Conservation (phyloP, 2,888 invertebrate species). For the Hylaea fasciaria region DNA sequence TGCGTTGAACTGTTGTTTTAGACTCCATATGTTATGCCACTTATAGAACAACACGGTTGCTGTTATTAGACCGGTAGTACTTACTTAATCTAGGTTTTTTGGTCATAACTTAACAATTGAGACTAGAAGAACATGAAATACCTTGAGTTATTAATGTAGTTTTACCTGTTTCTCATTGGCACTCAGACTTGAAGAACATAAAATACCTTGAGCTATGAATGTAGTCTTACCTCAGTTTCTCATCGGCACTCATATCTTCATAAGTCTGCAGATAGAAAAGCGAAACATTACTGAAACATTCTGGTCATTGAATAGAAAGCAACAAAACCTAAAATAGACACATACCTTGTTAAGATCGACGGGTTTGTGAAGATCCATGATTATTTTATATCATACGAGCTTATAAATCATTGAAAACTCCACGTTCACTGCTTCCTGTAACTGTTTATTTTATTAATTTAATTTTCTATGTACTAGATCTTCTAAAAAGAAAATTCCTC, state of each 20-base stretch:
- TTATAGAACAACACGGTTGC: too few relatives aligned
- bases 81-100: too few relatives aligned
- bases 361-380: constrained; percentile 79
- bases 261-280: constrained; percentile 85
- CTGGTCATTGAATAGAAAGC: not conserved
- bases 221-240: constrained; percentile 87
- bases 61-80: too few relatives aligned
- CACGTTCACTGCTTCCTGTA: not conserved
- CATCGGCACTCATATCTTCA: constrained; percentile 90
- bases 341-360: constrained; percentile 79
- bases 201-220: not conserved
- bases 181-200: too few relatives aligned
- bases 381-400: constrained; percentile 12
- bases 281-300: not conserved
- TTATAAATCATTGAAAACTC: constrained; percentile 4
- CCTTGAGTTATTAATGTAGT: too few relatives aligned
- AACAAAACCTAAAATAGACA: constrained; percentile 20
- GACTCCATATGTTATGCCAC: too few relatives aligned
- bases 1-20: too few relatives aligned
- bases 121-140: too few relatives aligned
- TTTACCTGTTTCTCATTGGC: too few relatives aligned
- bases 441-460: not conserved
- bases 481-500: not conserved
- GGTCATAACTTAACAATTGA: too few relatives aligned
- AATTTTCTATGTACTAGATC: not conserved